Base-by-base conservation (phyloP, 1,140 invertebrate genomes). In the Eriosoma lanigerum region DNA sequence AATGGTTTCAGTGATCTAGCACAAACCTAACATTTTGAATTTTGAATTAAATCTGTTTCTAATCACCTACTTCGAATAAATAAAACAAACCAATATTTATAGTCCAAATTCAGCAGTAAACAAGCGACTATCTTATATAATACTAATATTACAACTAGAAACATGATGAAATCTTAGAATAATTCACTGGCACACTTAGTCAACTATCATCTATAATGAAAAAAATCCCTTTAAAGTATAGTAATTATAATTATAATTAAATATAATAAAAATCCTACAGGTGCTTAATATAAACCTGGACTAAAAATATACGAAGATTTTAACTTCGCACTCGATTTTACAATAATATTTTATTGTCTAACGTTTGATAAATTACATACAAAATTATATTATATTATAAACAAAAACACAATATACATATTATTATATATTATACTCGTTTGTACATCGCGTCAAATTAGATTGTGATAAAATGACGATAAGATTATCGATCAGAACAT, bases 311-410 rank as follows among this genome's bases (percentile, higher is more conserved):
- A 46, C 38, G 12, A 46, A 38, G 32, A 38, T 38, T 4, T 8
- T 3, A 4, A n/a, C 21, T 58, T 58, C 21, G 21, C 21, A 9
- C 3, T 24, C 12, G 12, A 24, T 21, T n/a, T 24, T 58, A 24
- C 9, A 21, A 0, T 1, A 21, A 46, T 68, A 68, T 24, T 68
- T 19, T 1, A 66, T 44, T 48, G 44, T 70, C 44, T 72, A 72
- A 72, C 48, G 68, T 46, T 72, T 9, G 68, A 72, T 72, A 72
- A 72, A 72, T 72, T 52, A 72, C 68, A 46, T 72, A 72, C 48
- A 72, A 72, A 72, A 72, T 52, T 70, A 52, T 68, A 48, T n/a
- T 48, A 48, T n/a, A 68, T 68, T 24, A 24, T 19, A 15, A 72
- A 72, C 19, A 50, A 10, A 70, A 70, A 50, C 8, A 19, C 26